Evolutionary conservation across 2,113 vertebrate genomes (phyloP).

Genomic region (Spheniscus mendiculus): DNA sequence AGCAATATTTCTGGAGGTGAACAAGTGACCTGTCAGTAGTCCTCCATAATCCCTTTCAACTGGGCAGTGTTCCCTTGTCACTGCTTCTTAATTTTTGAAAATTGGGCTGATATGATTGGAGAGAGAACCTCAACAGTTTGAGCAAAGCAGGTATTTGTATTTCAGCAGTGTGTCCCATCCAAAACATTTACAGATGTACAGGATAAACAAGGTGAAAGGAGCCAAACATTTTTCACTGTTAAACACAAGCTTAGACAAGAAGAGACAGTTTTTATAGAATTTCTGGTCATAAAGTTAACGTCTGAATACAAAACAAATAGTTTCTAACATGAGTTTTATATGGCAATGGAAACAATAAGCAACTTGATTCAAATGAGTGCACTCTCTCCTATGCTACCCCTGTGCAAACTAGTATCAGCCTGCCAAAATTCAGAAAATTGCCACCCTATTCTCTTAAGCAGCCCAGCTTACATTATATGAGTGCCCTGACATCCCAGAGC

Average conservation of each 20-base stretch:
- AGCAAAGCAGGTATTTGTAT: background rate
- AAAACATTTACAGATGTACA: background rate
- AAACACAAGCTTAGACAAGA: background rate
- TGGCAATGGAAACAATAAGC: background rate
- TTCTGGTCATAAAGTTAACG: background rate
- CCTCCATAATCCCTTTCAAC: background rate
- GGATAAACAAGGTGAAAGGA: conserved; percentile 1
- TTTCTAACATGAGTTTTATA: background rate
- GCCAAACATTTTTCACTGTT: background rate
- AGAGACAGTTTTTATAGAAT: background rate
- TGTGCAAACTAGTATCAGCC: background rate
- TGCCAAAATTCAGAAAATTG: background rate
- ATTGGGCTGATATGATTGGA: background rate
- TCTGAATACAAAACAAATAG: background rate
- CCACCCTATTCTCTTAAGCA: background rate
- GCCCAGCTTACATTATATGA: background rate
- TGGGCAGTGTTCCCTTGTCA: background rate
- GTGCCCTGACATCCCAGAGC: background rate
- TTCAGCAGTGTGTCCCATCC: background rate
- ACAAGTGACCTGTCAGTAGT: background rate
- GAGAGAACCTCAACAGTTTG: background rate
- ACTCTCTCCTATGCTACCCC: background rate
- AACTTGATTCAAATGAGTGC: background rate
- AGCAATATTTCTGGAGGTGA: background rate
- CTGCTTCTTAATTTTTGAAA: background rate